Percentiles rank a stretch among this genome's conserved stretches.
phyloP scores from a whole-genome alignment of 2,888 invertebrate genomes.

The Leptinotarsa haldemani region DNA sequence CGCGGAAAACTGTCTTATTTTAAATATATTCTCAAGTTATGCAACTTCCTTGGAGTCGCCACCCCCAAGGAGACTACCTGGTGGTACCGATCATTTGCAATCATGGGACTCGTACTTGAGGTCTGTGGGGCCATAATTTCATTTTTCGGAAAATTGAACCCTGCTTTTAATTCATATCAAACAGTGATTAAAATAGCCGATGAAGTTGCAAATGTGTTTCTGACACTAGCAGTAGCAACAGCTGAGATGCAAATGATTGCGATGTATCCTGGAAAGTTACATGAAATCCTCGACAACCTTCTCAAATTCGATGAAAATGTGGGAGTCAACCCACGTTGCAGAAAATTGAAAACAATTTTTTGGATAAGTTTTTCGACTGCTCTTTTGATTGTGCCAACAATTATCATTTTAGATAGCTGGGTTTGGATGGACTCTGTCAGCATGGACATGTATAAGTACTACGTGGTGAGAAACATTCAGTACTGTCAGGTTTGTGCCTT shows the following conservation, averaged over 20 bases:
- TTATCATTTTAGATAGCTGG: slow-evolving; percentile 10
- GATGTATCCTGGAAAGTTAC: background rate
- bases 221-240: slow-evolving; percentile 16
- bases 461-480: slow-evolving; percentile 18
- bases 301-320: background rate
- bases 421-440: background rate
- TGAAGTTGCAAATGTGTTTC: slow-evolving; percentile 22
- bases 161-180: slow-evolving; percentile 2
- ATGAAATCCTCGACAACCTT: background rate
- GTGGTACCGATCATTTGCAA: background rate
- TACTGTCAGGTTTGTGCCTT: slow-evolving; percentile 8
- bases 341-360: background rate
- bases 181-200: slow-evolving; percentile 19
- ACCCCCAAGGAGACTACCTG: background rate
- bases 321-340: background rate
- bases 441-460: background rate
- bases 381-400: background rate
- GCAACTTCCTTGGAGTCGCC: background rate
- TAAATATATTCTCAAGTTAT: background rate
- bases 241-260: background rate
- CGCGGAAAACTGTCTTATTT: background rate
- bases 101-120: background rate
- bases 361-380: background rate
- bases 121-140: background rate
- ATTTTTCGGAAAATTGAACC: slow-evolving; percentile 20